Conservation (phyloP, 2,113 vertebrate genomes). For the Atherinomorus stipes region DNA sequence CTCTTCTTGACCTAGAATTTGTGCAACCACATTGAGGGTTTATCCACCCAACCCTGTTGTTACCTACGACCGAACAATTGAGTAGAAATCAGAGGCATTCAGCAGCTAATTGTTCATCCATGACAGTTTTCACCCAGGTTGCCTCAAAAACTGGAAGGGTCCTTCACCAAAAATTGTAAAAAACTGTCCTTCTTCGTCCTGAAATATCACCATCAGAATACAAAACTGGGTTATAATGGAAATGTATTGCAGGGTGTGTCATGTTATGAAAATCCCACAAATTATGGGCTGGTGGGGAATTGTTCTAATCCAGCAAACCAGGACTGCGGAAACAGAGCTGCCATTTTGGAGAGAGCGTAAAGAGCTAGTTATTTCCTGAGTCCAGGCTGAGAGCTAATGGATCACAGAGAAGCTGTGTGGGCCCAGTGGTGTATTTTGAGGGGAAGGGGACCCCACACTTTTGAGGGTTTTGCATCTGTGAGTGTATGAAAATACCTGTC, state of each 20-base stretch:
- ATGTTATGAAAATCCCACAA: slow-evolving; percentile 78
- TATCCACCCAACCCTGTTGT: slow-evolving; percentile 63
- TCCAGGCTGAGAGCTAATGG: slow-evolving; percentile 52
- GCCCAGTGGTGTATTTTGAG: slow-evolving; percentile 23
- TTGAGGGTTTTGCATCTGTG: slow-evolving; percentile 28
- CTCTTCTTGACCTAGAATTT: slow-evolving; percentile 68
- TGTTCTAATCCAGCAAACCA: slow-evolving; percentile 81
- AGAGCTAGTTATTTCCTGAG: slow-evolving; percentile 70
- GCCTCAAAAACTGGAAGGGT: slow-evolving; percentile 29
- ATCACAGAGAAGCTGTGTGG: slow-evolving; percentile 52
- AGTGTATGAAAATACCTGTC: slow-evolving; percentile 53
- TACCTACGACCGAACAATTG: slow-evolving; percentile 70
- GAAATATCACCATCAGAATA: slow-evolving; percentile 75
- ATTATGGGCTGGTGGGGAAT: slow-evolving; percentile 83
- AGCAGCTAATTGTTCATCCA: slow-evolving; percentile 17
- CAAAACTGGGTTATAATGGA: slow-evolving; percentile 77
- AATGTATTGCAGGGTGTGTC: slow-evolving; percentile 81
- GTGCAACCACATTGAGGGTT: slow-evolving; percentile 58
- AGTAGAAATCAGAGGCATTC: slow-evolving; percentile 49
- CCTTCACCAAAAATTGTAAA: slow-evolving; percentile 22
- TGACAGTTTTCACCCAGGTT: slow-evolving; percentile 29
- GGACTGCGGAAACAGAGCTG: slow-evolving; percentile 70
- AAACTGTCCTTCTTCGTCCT: slow-evolving; percentile 40
- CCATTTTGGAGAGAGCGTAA: slow-evolving; percentile 75
- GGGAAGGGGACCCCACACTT: slow-evolving; percentile 36